Evolutionary conservation across 2,888 invertebrate genomes (phyloP), one percentile per base, ranked within the genome.

Genomic region (Rhamphomyia laevipes): DNA sequence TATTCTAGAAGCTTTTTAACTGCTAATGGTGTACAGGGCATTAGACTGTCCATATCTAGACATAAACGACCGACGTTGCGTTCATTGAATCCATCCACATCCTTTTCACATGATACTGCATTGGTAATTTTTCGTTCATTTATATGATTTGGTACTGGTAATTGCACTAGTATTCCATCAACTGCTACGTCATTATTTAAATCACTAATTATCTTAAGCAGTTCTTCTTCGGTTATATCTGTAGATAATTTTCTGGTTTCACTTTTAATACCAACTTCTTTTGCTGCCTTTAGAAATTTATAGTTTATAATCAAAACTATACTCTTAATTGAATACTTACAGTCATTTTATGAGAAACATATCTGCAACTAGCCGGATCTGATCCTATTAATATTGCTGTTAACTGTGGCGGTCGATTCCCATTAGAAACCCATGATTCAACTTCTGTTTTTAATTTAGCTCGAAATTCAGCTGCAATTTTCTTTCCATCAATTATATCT

Each of bases 41-140:
- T 75, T 53, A 87, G 74, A 0, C 81, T 75, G 48, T 78, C 75
- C 77, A 81, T 77, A 62, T 85, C 84, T 48, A 81, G 64, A 53
- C 79, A 77, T 42, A 87, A 72, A 61, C 80, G 79, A 13, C 91
- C 91, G 51, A 89, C 75, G 66, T 90, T 91, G 12, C 77, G 73
- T 47, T 82, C 77, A 65, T 88, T 86, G 65, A 91, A 91, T 1
- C 91, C 90, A 68, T 91, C 91, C 1, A 91, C 88, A 73, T 91
- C 91, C 65, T 91, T 91, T 31, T 74, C 72, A 0, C 86, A 85
- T 45, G 76, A 71, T 0, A 92, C 81, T 1, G 85, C 77, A 69
- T 89, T 85, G 62, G 86, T 88, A 23, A 60, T 55, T 59, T 73
- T 76, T 53, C 81, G 74, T 61, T 86, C 86, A 57, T 77, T 75